Conservation (phyloP, 1,140 invertebrate genomes). For the Delia radicum region DNA sequence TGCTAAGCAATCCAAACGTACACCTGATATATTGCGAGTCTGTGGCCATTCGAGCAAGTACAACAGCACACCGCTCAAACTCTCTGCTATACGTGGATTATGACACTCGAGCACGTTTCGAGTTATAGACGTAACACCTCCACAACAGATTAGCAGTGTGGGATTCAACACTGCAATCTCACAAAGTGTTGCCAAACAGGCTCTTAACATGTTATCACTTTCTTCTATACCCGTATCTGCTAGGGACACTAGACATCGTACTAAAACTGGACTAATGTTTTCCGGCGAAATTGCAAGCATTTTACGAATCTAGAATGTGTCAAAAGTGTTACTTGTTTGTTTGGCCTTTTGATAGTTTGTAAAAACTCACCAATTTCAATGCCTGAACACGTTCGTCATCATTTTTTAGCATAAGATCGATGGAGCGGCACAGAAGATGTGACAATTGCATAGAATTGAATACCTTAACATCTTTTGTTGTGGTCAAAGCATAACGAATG, state of each 20-base stretch:
- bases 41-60: slow-evolving; percentile 83
- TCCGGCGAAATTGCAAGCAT: slow-evolving; percentile 51
- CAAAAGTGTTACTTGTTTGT: neutral
- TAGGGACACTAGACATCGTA: slow-evolving; percentile 76
- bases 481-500: slow-evolving; percentile 79
- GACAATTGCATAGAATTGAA: slow-evolving; percentile 80
- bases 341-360: neutral
- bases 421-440: slow-evolving; percentile 72
- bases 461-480: slow-evolving; percentile 72
- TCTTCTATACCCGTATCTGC: slow-evolving; percentile 78
- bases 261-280: slow-evolving; percentile 60
- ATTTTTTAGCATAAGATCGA: slow-evolving; percentile 83
- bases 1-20: slow-evolving; percentile 80
- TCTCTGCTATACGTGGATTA: slow-evolving; percentile 77
- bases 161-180: slow-evolving; percentile 87
- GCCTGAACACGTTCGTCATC: slow-evolving; percentile 89
- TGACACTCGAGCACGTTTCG: slow-evolving; percentile 79
- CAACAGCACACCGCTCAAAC: slow-evolving; percentile 82
- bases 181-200: slow-evolving; percentile 80
- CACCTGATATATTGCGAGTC: slow-evolving; percentile 71
- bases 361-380: slow-evolving; percentile 71
- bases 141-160: slow-evolving; percentile 74
- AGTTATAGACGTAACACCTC: slow-evolving; percentile 79
- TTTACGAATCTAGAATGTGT: slow-evolving; percentile 40
- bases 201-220: slow-evolving; percentile 75